These are phyloP conservation scores for Listronotus oregonensis DNA, from an alignment of 1,140 invertebrate species.

Conservation along the genomic window DNA sequence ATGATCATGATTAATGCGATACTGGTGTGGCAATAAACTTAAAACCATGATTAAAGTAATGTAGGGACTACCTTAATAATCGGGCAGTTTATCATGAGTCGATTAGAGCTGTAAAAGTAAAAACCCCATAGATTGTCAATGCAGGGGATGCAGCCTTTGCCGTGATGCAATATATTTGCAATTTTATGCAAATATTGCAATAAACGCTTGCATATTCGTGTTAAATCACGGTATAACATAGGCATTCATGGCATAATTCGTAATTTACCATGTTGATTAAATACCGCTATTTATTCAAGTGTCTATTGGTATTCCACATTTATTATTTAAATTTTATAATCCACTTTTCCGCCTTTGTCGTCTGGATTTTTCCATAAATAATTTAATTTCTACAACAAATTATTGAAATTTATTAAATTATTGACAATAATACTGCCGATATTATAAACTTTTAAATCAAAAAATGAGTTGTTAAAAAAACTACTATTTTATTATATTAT, in stretches of 20 bases:
- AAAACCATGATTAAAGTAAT: constrained; percentile 33
- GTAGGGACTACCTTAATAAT: constrained; percentile 34
- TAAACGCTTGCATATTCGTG: constrained; percentile 39
- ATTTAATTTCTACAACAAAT: background rate
- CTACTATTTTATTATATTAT: too few relatives aligned
- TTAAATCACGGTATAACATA: constrained; percentile 40
- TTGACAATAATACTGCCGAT: too few relatives aligned
- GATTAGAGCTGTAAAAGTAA: constrained; percentile 34
- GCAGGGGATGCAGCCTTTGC: constrained; percentile 30
- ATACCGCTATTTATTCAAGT: constrained; percentile 37
- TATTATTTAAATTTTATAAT: constrained; percentile 37
- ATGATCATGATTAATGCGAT: constrained; percentile 29
- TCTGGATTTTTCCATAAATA: constrained; percentile 32
- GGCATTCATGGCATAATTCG: constrained; percentile 36
- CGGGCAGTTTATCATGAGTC: constrained; percentile 35
- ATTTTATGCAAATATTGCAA: constrained; percentile 41
- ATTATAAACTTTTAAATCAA: too few relatives aligned
- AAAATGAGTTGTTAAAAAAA: too few relatives aligned
- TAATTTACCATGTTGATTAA: constrained; percentile 40
- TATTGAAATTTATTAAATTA: background rate
- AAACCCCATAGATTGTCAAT: constrained; percentile 29
- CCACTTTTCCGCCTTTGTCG: constrained; percentile 25
- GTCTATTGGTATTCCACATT: constrained; percentile 35
- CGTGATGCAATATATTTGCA: constrained; percentile 30
- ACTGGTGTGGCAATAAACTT: constrained; percentile 32